Evolutionary conservation across 1,140 invertebrate genomes (phyloP).

Genomic region (Pogonomyrmex californicus): DNA sequence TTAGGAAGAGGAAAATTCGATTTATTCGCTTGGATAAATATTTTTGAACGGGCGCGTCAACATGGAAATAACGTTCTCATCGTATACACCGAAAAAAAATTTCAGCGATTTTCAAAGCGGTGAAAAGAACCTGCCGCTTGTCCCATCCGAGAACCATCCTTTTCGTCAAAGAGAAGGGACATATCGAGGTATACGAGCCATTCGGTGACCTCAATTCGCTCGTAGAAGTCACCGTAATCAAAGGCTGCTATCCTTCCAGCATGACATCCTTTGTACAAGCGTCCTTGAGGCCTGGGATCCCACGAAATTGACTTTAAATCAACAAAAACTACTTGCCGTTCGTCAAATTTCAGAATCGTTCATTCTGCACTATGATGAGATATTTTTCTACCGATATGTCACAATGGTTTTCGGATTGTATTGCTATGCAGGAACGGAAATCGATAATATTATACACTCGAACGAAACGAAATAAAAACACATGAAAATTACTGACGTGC

Average conservation of each 20-base stretch:
- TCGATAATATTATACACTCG: not conserved
- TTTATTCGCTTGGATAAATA: constrained; percentile 37
- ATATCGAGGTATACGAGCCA: constrained; percentile 31
- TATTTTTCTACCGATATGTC: constrained; percentile 13
- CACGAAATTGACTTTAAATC: constrained; percentile 57
- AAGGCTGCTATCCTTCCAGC: constrained; percentile 34
- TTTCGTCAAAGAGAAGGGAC: constrained; percentile 41
- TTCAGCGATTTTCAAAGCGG: constrained; percentile 40
- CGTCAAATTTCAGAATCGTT: not conserved
- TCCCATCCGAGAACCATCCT: constrained; percentile 8
- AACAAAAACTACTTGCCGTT: constrained; percentile 34
- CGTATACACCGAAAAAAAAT: constrained; percentile 20
- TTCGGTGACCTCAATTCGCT: constrained; percentile 53
- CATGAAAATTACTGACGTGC: not conserved
- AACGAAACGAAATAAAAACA: not conserved
- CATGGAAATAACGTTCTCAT: constrained; percentile 39
- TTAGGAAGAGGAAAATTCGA: not conserved
- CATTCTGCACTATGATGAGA: not conserved
- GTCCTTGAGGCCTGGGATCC: not conserved
- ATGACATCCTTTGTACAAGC: constrained; percentile 56
- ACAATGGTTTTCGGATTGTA: not conserved
- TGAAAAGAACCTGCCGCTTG: constrained; percentile 6
- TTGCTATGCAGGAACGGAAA: not conserved
- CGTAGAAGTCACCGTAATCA: constrained; percentile 34
- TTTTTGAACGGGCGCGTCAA: constrained; percentile 1